These are phyloP conservation scores for Pardalotus punctatus DNA, from an alignment of 2,113 vertebrate genomes.

Conservation along the genomic window DNA sequence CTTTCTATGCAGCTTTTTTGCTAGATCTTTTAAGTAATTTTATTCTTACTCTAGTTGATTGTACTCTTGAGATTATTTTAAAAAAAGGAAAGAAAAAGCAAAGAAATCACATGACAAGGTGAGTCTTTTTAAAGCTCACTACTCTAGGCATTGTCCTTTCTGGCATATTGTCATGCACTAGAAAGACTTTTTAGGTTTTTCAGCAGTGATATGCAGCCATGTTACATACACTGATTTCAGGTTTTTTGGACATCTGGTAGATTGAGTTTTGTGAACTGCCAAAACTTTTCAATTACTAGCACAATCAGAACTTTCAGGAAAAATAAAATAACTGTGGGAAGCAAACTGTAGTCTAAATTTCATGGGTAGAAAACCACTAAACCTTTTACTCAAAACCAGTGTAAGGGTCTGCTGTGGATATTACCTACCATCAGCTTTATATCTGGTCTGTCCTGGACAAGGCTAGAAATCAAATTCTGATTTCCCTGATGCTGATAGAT, in stretches of 20 bases:
- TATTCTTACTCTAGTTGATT: constrained; percentile 16
- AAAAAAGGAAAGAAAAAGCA: neutral
- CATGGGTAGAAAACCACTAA: neutral
- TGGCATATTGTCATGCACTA: neutral
- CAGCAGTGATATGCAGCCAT: neutral
- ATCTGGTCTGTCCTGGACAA: neutral
- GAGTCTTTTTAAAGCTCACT: constrained; percentile 5
- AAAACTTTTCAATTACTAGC: constrained; percentile 42
- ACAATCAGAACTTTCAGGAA: neutral
- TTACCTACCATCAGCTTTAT: neutral
- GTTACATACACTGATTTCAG: neutral
- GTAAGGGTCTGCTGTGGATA: neutral
- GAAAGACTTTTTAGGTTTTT: neutral
- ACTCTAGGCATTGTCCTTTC: neutral
- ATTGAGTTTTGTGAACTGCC: constrained; percentile 23
- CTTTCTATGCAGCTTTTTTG: constrained; percentile 33
- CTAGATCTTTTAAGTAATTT: neutral
- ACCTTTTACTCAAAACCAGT: neutral
- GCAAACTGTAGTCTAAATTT: constrained; percentile 12
- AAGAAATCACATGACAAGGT: neutral
- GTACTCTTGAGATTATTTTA: neutral
- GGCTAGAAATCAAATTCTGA: neutral
- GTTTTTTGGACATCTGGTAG: neutral
- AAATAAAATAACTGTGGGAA: neutral
- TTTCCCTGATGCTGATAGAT: neutral